These are phyloP conservation scores for Drosophila borealis DNA, from an alignment of 2,888 invertebrate genomes.

Conservation along the genomic window DNA sequence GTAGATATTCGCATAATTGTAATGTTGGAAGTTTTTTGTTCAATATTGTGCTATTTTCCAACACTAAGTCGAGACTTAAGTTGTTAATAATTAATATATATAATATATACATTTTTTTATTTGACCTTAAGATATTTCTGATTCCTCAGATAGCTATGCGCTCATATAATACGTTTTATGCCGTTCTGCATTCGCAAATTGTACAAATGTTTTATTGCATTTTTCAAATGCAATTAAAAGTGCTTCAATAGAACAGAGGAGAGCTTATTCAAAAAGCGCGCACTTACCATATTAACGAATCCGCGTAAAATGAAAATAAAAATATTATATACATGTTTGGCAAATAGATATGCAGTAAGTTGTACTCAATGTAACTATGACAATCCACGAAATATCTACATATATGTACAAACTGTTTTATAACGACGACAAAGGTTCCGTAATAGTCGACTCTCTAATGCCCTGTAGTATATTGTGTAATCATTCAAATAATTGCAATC, in stretches of 20 bases:
- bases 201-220: no score
- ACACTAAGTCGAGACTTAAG: no score
- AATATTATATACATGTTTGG: slow-evolving; percentile 4
- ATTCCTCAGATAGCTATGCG: no score
- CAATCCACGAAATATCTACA: neutral
- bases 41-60: no score
- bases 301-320: neutral
- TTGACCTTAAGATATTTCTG: no score
- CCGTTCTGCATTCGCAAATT: no score
- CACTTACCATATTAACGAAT: slow-evolving; percentile 14
- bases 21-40: no score
- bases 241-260: neutral
- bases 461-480: slow-evolving; percentile 12
- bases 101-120: no score
- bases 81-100: no score
- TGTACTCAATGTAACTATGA: slow-evolving; percentile 1
- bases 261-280: neutral
- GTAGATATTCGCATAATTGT: no score
- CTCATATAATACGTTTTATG: no score
- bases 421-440: slow-evolving; percentile 9
- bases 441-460: slow-evolving; percentile 7
- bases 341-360: neutral
- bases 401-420: slow-evolving; percentile 36
- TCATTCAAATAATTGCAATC: no score
- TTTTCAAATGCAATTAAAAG: neutral